Percentiles rank a stretch among this genome's conserved stretches.
Conservation (phyloP, 2,113 vertebrate species). For the Camelus bactrianus region DNA sequence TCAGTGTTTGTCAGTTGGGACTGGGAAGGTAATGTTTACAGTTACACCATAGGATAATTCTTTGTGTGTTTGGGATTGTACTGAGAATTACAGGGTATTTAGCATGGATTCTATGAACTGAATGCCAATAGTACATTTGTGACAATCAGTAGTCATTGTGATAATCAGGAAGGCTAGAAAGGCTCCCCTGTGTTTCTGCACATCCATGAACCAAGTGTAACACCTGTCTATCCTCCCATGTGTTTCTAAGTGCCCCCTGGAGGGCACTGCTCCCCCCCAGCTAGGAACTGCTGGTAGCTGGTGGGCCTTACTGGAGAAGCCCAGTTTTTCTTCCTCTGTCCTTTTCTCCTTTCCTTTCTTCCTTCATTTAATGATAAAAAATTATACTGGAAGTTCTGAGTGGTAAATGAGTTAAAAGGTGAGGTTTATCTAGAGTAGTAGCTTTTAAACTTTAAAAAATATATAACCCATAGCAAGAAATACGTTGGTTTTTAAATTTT, state of each 20-base stretch:
- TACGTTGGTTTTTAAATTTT: neutral
- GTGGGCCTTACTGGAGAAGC: neutral
- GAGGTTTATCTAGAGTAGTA: neutral
- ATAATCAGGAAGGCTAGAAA: neutral
- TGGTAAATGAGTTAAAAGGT: conserved; percentile 12
- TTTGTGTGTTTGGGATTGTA: neutral
- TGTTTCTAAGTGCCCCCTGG: neutral
- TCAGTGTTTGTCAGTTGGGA: neutral
- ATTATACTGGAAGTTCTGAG: neutral
- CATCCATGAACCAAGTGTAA: neutral
- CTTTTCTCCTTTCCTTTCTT: neutral
- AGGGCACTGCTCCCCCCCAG: neutral
- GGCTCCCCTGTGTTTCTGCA: neutral
- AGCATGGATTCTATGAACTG: neutral
- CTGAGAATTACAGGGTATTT: neutral
- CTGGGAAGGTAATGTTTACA: neutral
- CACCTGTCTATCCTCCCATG: neutral
- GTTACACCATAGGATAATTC: neutral
- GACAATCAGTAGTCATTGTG: neutral
- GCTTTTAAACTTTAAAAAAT: neutral
- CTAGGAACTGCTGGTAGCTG: neutral
- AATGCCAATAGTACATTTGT: neutral
- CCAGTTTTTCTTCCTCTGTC: neutral
- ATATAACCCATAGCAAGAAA: neutral
- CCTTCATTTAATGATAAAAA: neutral